Evolutionary conservation across 1,140 invertebrate genomes (phyloP), one percentile per base, ranked within the genome.

Genomic region (Colletes latitarsis): DNA sequence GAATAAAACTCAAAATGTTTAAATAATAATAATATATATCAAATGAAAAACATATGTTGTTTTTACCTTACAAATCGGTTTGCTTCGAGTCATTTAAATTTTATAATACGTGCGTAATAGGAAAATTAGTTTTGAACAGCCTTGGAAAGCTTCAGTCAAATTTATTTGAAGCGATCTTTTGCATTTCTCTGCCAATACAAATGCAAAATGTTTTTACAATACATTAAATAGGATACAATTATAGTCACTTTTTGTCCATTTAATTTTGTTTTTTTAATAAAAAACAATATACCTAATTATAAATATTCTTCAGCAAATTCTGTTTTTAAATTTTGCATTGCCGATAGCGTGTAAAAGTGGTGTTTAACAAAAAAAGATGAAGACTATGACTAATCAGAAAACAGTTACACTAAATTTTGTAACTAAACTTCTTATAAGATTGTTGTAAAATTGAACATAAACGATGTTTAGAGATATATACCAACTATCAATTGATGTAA

Each of bases 131-230:
- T 55, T 49, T 71, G 67, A 75, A 58, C 8, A 49, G 46, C 19
- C 68, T 39, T 52, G 41, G 66, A 74, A 85, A 74, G 63, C 57
- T 82, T 86, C 85, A 58, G 72, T 86, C 68, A 73, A 79, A 58
- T 81, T 81, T 81, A 83, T 83, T 81, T 41, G 15, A 73, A 55
- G n/a, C 43, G 10, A 70, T 58, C 10, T 67, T 64, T 84, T 62
- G 62, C 30, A 70, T 60, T 71, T 71, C 66, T 77, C 55, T 55
- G 12, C 9, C 17, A 12, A 55, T 69, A 82, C 17, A 55, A 76
- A 49, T 82, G 60, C 53, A 82, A 81, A 67, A 60, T 43, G 19
- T 41, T 84, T 66, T 62, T 46, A 67, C 30, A 75, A 53, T 77
- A 83, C 12, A 55, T 15, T 63, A 21, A 70, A 53, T 53, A 73